phyloP scores from a whole-genome alignment of 2,888 invertebrate genomes.

The Luperina nickerlii region DNA sequence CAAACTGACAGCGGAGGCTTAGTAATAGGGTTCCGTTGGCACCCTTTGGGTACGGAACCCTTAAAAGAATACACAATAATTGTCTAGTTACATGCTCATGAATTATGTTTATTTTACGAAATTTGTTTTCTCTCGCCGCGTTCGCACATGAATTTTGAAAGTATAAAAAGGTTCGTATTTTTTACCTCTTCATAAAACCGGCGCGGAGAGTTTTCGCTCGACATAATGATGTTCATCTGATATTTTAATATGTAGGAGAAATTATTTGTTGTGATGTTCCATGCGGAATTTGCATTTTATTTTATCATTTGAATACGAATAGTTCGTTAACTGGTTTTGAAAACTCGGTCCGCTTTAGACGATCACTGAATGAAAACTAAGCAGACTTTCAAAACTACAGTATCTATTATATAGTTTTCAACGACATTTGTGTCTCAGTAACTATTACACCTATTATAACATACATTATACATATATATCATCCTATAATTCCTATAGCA shows the following conservation, averaged over 20 bases:
- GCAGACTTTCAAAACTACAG: background rate
- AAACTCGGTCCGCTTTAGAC: background rate
- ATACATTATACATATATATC: too few relatives aligned
- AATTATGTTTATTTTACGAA: constrained; percentile 62
- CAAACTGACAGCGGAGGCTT: too few relatives aligned
- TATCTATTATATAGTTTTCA: background rate
- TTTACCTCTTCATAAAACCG: constrained; percentile 72
- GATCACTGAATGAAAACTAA: background rate
- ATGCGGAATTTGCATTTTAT: constrained; percentile 16
- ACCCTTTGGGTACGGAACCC: too few relatives aligned
- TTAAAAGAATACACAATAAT: constrained; percentile 60
- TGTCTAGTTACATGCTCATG: constrained; percentile 59
- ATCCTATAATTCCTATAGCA: too few relatives aligned
- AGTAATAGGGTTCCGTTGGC: too few relatives aligned
- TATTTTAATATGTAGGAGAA: constrained; percentile 62
- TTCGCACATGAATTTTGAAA: constrained; percentile 54
- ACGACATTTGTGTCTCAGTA: background rate
- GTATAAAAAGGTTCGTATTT: constrained; percentile 68
- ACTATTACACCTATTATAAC: background rate
- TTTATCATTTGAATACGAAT: constrained; percentile 9
- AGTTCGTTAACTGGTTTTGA: background rate
- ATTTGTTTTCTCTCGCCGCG: constrained; percentile 57
- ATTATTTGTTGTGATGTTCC: constrained; percentile 46
- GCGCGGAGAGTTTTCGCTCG: constrained; percentile 67
- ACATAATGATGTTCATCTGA: constrained; percentile 72